A percentile compares a stretch with the other conserved stretches of the same genome.
These are phyloP conservation scores for Macrosteles quadrilineatus DNA, from an alignment of 1,140 invertebrate species.

Conservation along the genomic window DNA sequence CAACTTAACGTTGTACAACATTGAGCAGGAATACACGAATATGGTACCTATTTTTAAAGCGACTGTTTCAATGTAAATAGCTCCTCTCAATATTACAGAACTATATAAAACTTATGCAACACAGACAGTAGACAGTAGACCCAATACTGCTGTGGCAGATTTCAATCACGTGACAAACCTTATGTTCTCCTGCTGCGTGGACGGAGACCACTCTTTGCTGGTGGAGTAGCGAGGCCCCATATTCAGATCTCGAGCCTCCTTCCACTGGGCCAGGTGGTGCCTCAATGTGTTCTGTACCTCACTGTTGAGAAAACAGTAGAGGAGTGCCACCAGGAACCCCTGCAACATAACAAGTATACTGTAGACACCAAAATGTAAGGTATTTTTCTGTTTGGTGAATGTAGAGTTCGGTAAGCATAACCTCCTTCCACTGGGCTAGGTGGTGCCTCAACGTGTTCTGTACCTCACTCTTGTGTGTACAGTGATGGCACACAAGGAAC, in stretches of 20 bases:
- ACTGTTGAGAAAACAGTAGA: constrained; percentile 91
- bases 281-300: constrained; percentile 84
- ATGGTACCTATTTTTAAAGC: too few species aligned
- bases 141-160: too few species aligned
- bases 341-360: constrained; percentile 50
- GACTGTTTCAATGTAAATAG: too few species aligned
- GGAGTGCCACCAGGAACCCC: constrained; percentile 83
- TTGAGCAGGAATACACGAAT: too few species aligned
- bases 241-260: constrained; percentile 61
- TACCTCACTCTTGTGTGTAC: constrained; percentile 91
- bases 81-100: too few species aligned
- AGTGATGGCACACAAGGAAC: constrained; percentile 86
- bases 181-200: constrained; percentile 76
- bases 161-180: constrained; percentile 54
- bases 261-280: constrained; percentile 80
- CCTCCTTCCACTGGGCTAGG: constrained; percentile 74
- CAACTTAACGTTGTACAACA: too few species aligned
- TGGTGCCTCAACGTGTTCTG: constrained; percentile 81
- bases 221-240: constrained; percentile 61
- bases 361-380: too few species aligned
- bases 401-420: too few species aligned
- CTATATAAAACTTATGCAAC: too few species aligned
- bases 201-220: constrained; percentile 74
- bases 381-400: too few species aligned
- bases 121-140: too few species aligned